Evolutionary conservation across 2,888 invertebrate species (phyloP), one percentile per base, ranked within the genome.

Genomic region (Heliconius aoede): DNA sequence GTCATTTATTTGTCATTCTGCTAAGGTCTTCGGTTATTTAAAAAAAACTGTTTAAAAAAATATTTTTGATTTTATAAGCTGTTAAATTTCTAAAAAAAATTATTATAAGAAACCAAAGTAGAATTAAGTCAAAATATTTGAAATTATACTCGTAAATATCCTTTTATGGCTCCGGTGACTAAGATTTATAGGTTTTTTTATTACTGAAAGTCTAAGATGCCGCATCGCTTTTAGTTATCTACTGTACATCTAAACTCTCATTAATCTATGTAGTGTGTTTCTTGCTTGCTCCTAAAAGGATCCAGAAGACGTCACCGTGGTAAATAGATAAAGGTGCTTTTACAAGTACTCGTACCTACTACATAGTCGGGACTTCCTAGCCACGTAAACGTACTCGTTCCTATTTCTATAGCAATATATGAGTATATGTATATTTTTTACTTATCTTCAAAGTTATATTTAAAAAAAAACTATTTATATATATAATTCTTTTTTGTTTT

Each of bases 211-310:
- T 7, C 24, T 65, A 15, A 65, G 24, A 36, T 65, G n/a, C 36
- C 64, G 36, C 65, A 7, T 36, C 65, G 36, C 13, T 65, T 24
- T 24, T 65, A 36, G 65, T 65, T 40, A 65, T 65, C 65, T 65
- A 15, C 24, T 24, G 15, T 36, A 65, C 65, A 36, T 65, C 65
- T 65, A 36, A 65, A n/a, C 65, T 40, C 24, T 36, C 65, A 65
- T 65, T 65, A 65, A 65, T 65, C 65, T 65, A 40, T 36, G 65
- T 65, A 24, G 36, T 40, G n/a, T 64, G 36, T 65, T 65, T 65
- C 65, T 65, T 65, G 65, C 36, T 65, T 65, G 65, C 24, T 24
- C 36, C n/a, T 65, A 65, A 65, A 65, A 40, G 65, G 36, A 24
- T 65, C 36, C 65, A 65, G 65, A 65, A 24, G 65, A 24, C 65